Evolutionary conservation across 2,888 invertebrate species (phyloP).

Genomic region (Cistogaster globosa): DNA sequence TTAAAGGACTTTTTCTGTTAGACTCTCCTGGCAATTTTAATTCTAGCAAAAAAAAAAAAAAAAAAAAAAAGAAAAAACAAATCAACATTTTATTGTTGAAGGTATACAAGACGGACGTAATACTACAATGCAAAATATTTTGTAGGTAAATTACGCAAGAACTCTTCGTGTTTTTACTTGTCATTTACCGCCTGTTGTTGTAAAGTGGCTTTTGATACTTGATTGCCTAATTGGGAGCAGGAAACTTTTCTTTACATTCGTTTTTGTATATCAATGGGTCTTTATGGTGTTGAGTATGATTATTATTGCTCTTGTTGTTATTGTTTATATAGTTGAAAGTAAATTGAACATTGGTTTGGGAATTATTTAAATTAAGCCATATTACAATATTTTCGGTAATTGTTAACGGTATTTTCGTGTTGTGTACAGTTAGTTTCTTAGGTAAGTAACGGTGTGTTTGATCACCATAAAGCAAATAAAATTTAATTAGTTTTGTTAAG

Average conservation of each 20-base stretch:
- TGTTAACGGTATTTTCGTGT: constrained; percentile 64
- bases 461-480: background rate
- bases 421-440: background rate
- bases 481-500: constrained; percentile 52
- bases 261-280: constrained; percentile 19
- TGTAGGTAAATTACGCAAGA: constrained; percentile 58
- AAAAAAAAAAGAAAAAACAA: background rate
- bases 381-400: constrained; percentile 77
- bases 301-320: constrained; percentile 56
- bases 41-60: constrained; percentile 2
- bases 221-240: constrained; percentile 70
- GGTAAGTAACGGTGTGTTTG: background rate
- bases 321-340: constrained; percentile 19
- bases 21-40: background rate
- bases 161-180: constrained; percentile 37
- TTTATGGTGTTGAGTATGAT: constrained; percentile 65
- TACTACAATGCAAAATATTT: constrained; percentile 13
- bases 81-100: constrained; percentile 51
- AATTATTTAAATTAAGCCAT: constrained; percentile 81
- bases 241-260: constrained; percentile 56
- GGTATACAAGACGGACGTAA: constrained; percentile 26
- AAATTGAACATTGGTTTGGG: constrained; percentile 77
- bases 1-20: constrained; percentile 9
- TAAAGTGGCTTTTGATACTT: constrained; percentile 71
- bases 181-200: constrained; percentile 57